Evolutionary conservation across 2,888 invertebrate species (phyloP).

Genomic region (Pandemis corylana): DNA sequence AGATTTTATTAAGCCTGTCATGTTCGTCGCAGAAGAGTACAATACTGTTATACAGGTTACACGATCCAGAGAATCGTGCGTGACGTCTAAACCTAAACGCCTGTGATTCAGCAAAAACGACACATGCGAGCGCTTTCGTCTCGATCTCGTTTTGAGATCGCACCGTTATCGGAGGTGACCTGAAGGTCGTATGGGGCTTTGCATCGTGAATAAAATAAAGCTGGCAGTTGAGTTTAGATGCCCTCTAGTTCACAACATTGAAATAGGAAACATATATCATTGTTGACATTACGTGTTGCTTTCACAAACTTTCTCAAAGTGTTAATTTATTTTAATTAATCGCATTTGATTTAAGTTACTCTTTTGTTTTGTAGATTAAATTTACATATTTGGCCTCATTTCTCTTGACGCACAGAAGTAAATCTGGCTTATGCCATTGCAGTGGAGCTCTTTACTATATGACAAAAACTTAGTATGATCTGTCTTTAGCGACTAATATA

Average conservation of each 20-base stretch:
- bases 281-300: conserved; percentile 32
- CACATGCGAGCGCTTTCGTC: conserved; percentile 39
- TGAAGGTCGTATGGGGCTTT: conserved; percentile 31
- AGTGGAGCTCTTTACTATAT: not conserved
- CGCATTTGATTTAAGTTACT: conserved; percentile 27
- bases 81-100: conserved; percentile 22
- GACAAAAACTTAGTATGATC: not conserved
- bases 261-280: conserved; percentile 28
- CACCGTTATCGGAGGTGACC: conserved; percentile 39
- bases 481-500: not conserved
- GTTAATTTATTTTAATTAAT: conserved; percentile 29
- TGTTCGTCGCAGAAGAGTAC: not conserved
- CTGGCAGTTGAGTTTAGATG: conserved; percentile 7
- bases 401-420: not conserved
- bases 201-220: conserved; percentile 2
- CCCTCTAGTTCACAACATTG: not conserved
- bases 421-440: not conserved
- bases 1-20: not conserved
- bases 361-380: not conserved
- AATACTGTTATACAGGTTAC: conserved; percentile 23
- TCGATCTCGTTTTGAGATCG: conserved; percentile 39
- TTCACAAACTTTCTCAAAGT: conserved; percentile 36
- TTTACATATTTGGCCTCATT: conserved; percentile 5
- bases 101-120: conserved; percentile 17
- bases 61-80: conserved; percentile 34